These are phyloP conservation scores for Prorops nasuta DNA, from an alignment of 1,140 invertebrate genomes.

Conservation along the genomic window DNA sequence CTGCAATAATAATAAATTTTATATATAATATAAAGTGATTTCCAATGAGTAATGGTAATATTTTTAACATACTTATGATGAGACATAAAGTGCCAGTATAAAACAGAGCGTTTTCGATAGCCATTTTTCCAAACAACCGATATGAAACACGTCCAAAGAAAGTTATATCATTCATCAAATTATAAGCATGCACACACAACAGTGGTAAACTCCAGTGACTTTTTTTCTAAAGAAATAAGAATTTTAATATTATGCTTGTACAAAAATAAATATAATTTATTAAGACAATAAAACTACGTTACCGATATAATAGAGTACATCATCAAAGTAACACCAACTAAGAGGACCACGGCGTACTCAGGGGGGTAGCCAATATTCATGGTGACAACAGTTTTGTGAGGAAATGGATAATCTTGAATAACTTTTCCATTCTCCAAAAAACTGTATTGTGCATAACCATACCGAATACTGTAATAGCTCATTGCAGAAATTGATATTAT, in stretches of 20 bases:
- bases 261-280: background rate
- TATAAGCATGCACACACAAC: constrained; percentile 28
- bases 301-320: constrained; percentile 34
- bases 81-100: constrained; percentile 17
- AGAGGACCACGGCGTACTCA: constrained; percentile 22
- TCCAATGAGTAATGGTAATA: background rate
- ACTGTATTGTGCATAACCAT: constrained; percentile 30
- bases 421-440: constrained; percentile 33
- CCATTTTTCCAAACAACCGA: constrained; percentile 29
- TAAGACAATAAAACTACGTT: constrained; percentile 13
- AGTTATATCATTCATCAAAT: constrained; percentile 30
- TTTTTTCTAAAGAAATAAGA: constrained; percentile 21
- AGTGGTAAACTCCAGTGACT: constrained; percentile 36
- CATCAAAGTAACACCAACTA: too few relatives aligned
- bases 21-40: background rate
- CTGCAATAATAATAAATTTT: constrained; percentile 16
- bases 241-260: background rate
- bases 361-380: constrained; percentile 34
- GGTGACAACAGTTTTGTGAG: constrained; percentile 23
- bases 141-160: constrained; percentile 25
- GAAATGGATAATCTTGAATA: constrained; percentile 21
- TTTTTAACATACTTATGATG: constrained; percentile 15
- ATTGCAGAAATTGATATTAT: constrained; percentile 22
- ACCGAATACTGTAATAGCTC: constrained; percentile 28
- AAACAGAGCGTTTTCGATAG: constrained; percentile 18